Percentiles rank a stretch among this genome's conserved stretches.
phyloP scores from a whole-genome alignment of 2,888 invertebrate species.

The Vandiemenella viatica region DNA sequence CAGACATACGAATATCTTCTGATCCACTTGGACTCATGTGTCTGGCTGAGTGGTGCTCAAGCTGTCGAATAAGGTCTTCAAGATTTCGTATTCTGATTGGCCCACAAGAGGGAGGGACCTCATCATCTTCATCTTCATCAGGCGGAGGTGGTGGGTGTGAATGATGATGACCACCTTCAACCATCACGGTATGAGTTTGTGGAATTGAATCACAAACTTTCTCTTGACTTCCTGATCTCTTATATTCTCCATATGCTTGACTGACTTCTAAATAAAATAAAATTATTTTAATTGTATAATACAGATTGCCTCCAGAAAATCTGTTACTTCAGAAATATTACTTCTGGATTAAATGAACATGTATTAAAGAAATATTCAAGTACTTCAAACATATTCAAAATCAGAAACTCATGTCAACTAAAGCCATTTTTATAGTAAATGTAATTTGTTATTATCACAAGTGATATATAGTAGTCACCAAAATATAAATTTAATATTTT shows the following conservation, averaged over 20 bases:
- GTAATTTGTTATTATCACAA: no score
- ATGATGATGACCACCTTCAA: conserved; percentile 29
- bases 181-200: conserved; percentile 38
- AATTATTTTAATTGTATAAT: background rate
- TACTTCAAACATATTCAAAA: no score
- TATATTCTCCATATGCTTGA: conserved; percentile 39
- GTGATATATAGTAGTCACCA: no score
- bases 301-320: background rate
- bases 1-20: conserved; percentile 77
- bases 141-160: conserved; percentile 29
- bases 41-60: conserved; percentile 71
- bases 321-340: background rate
- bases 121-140: conserved; percentile 49
- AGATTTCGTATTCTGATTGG: conserved; percentile 79
- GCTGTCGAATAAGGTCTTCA: conserved; percentile 76
- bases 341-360: no score
- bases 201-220: conserved; percentile 53
- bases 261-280: background rate
- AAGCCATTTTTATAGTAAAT: no score
- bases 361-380: no score
- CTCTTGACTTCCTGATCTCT: conserved; percentile 47
- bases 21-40: conserved; percentile 86
- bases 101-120: conserved; percentile 57
- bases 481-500: no score
- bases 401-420: no score